A percentile compares a stretch with the other conserved stretches of the same genome.
phyloP scores from a whole-genome alignment of 2,797 vertebrate genomes.

The Cuculus canorus region DNA sequence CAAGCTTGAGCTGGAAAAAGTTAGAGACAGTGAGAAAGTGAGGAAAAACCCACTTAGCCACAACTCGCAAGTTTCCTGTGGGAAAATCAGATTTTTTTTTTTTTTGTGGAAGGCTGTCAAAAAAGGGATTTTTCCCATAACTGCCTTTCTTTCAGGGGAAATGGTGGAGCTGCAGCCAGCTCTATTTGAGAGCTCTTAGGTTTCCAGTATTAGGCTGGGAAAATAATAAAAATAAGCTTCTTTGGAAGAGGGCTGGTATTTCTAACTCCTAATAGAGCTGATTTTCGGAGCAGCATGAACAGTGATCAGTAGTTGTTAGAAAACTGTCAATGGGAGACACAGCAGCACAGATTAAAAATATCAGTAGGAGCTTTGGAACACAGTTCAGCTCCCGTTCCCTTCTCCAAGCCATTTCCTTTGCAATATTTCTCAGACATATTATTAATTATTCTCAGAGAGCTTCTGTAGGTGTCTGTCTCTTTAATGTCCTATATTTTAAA shows the following conservation, averaged over 20 bases:
- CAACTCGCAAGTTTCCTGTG: conserved; percentile 51
- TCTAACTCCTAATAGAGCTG: background rate
- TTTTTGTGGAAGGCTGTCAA: conserved; percentile 48
- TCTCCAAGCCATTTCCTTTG: background rate
- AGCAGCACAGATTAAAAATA: conserved; percentile 8
- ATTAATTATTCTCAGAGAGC: background rate
- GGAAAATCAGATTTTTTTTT: conserved; percentile 40
- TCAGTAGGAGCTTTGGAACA: conserved; percentile 21
- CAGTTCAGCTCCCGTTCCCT: background rate
- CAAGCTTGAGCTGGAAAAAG: background rate
- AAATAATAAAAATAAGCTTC: conserved; percentile 53
- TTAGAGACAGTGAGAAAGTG: background rate
- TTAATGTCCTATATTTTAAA: fast-evolving
- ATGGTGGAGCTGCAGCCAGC: conserved; percentile 36
- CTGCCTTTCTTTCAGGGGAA: conserved; percentile 48
- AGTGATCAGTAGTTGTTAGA: background rate
- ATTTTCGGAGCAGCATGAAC: background rate
- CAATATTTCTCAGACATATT: background rate
- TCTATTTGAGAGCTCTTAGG: conserved; percentile 39
- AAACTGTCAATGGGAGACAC: background rate
- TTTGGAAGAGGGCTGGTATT: conserved; percentile 21
- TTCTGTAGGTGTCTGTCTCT: background rate
- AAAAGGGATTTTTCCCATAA: conserved; percentile 64
- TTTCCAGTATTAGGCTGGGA: conserved; percentile 54
- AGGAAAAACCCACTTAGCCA: conserved; percentile 36